Conservation (phyloP, 2,888 invertebrate species). For the Deroplatys truncata region DNA sequence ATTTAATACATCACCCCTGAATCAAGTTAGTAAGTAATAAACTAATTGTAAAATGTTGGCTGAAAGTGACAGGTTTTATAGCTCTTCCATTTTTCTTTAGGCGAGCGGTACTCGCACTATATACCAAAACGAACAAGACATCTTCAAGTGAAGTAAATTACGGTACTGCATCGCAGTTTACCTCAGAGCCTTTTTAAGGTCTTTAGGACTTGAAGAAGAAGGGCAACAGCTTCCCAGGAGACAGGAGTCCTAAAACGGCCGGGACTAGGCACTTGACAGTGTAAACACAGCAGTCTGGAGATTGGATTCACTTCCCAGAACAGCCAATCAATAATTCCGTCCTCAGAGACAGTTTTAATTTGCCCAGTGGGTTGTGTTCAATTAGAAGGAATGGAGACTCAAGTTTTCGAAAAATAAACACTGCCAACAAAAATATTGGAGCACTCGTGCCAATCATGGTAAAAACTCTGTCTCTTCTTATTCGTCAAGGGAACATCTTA, state of each 20-base stretch:
- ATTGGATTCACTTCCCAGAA: not conserved
- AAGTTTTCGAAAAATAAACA: not conserved
- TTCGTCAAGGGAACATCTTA: not conserved
- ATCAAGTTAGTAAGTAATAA: no score
- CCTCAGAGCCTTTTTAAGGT: not conserved
- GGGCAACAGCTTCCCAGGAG: not conserved
- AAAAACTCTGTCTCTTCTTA: not conserved
- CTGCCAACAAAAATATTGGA: not conserved
- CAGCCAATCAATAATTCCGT: not conserved
- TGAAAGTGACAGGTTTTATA: no score
- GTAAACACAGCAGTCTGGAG: not conserved
- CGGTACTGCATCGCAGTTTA: not conserved
- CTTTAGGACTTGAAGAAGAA: not conserved
- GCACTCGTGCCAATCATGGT: not conserved
- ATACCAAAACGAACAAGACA: not conserved
- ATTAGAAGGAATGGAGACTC: not conserved
- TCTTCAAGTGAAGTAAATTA: not conserved
- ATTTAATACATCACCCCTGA: no score
- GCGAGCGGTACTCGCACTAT: no score
- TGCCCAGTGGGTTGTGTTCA: not conserved
- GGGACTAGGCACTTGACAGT: not conserved
- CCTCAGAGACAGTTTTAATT: not conserved
- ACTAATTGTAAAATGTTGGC: no score
- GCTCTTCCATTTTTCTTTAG: no score
- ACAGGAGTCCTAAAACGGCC: not conserved